Evolutionary conservation across 2,888 invertebrate genomes (phyloP).

Genomic region (Sarcophaga rosellei): DNA sequence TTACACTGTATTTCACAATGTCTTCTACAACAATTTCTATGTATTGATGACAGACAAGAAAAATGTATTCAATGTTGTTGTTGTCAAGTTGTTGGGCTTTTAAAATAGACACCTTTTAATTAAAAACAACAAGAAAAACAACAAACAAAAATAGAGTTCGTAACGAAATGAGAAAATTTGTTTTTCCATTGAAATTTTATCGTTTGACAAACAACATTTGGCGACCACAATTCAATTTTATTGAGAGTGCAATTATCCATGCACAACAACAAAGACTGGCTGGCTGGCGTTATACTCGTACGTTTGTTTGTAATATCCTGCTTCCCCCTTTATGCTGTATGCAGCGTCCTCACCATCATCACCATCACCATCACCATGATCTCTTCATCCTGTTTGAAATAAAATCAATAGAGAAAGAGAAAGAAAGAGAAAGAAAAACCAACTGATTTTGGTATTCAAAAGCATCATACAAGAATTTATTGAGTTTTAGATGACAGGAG

Average conservation of each 20-base stretch:
- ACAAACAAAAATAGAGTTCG: constrained; percentile 22
- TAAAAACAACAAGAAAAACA: constrained; percentile 22
- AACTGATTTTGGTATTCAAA: constrained; percentile 27
- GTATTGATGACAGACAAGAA: too few relatives aligned
- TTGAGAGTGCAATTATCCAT: background rate
- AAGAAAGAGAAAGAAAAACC: background rate
- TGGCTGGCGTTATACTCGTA: background rate
- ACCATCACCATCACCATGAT: background rate
- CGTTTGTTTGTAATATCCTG: background rate
- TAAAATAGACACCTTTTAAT: constrained; percentile 62
- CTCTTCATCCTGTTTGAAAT: constrained; percentile 51
- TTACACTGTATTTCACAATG: background rate
- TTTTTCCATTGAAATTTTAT: constrained; percentile 1
- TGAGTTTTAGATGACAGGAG: background rate
- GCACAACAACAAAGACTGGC: background rate
- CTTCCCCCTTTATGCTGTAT: background rate
- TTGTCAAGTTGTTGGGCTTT: constrained; percentile 35
- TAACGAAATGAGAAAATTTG: too few relatives aligned
- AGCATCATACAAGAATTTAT: background rate
- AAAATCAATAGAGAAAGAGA: constrained; percentile 49
- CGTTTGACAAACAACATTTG: constrained; percentile 16
- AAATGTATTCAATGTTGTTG: too few relatives aligned
- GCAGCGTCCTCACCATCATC: background rate
- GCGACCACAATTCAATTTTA: constrained; percentile 25
- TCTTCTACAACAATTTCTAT: too few relatives aligned